Evolutionary conservation across 2,888 invertebrate genomes (phyloP).

Genomic region (Phanerotoma sp.): DNA sequence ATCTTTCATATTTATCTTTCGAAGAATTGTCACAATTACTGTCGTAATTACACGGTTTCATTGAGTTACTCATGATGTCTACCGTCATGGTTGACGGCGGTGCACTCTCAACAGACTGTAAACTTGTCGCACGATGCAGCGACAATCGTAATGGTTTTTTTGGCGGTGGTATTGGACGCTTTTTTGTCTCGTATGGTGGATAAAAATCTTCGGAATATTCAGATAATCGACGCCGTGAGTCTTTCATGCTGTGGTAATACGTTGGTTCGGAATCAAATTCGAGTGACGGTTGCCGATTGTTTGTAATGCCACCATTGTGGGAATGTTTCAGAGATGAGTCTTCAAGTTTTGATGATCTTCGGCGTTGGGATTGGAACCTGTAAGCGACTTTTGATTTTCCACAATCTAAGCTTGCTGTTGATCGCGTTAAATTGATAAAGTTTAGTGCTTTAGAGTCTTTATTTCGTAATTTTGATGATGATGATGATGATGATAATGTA

Average conservation of each 20-base stretch:
- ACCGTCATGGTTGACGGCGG: slow-evolving; percentile 31
- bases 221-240: too few relatives aligned
- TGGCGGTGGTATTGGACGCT: slow-evolving; percentile 72
- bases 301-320: slow-evolving; percentile 43
- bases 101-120: slow-evolving; percentile 68
- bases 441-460: slow-evolving; percentile 14
- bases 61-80: too few relatives aligned
- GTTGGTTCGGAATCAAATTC: slow-evolving; percentile 78
- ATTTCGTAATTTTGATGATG: slow-evolving; percentile 62
- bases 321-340: slow-evolving; percentile 47
- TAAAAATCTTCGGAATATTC: slow-evolving; percentile 30
- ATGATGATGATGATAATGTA: slow-evolving; percentile 38
- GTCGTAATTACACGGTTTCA: too few relatives aligned
- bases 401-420: slow-evolving; percentile 48
- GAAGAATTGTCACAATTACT: too few relatives aligned
- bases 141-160: slow-evolving; percentile 83
- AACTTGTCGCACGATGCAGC: slow-evolving; percentile 79
- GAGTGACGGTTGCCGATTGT: slow-evolving; percentile 60
- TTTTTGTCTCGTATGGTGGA: slow-evolving; percentile 50
- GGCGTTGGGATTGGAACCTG: slow-evolving; percentile 40
- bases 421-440: slow-evolving; percentile 44
- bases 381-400: slow-evolving; percentile 35
- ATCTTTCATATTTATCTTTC: too few relatives aligned
- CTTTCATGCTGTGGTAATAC: slow-evolving; percentile 48
- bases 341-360: slow-evolving; percentile 38